These are phyloP conservation scores for Ophiodon elongatus DNA, from an alignment of 2,113 vertebrate genomes.

Conservation along the genomic window DNA sequence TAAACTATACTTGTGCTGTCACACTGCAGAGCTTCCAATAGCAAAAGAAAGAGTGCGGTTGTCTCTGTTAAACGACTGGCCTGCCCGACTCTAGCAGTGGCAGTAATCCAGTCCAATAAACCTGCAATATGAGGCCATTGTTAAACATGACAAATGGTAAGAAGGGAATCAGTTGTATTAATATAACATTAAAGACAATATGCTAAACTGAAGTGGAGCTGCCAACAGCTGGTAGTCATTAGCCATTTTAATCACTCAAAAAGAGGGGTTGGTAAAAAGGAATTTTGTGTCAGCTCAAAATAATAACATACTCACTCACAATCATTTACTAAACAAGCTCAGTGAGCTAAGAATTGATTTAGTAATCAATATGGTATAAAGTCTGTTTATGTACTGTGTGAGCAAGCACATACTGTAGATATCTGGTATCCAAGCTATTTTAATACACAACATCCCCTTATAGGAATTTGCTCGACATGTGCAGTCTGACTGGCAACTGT, in stretches of 20 bases:
- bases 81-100: slow-evolving; percentile 2
- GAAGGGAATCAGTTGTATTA: slow-evolving; percentile 21
- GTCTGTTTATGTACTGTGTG: slow-evolving; percentile 22
- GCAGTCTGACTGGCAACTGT: background rate
- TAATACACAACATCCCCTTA: background rate
- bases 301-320: slow-evolving; percentile 18
- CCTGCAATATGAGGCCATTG: slow-evolving; percentile 2
- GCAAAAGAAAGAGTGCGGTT: background rate
- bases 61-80: background rate
- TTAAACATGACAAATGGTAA: slow-evolving; percentile 40
- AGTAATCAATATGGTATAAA: slow-evolving; percentile 11
- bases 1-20: slow-evolving; percentile 25
- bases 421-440: background rate
- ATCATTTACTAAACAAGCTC: slow-evolving; percentile 35
- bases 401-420: background rate
- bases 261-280: slow-evolving; percentile 40
- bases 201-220: slow-evolving; percentile 34
- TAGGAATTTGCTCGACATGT: background rate
- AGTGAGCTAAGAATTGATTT: slow-evolving; percentile 25
- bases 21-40: background rate
- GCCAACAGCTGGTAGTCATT: slow-evolving; percentile 45
- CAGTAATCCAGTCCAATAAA: slow-evolving; percentile 31
- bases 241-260: slow-evolving; percentile 42
- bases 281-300: slow-evolving; percentile 27
- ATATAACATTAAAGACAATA: slow-evolving; percentile 56